A percentile compares a stretch with the other conserved stretches of the same genome.
phyloP scores from a whole-genome alignment of 1,140 invertebrate genomes.

The Atta texana region DNA sequence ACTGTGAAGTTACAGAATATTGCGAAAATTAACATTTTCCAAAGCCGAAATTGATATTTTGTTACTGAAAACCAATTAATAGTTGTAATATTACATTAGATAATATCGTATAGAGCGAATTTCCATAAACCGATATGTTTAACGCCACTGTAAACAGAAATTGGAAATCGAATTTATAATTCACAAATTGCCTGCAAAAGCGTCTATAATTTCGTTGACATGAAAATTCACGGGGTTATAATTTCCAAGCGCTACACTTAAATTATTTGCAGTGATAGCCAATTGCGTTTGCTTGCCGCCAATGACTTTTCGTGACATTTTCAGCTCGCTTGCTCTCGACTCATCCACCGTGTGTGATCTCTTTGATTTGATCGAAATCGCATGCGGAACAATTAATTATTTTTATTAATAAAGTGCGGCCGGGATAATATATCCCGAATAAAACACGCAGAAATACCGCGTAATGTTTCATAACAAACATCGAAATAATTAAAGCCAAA shows the following conservation, averaged over 20 bases:
- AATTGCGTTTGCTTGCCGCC: constrained; percentile 37
- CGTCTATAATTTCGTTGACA: constrained; percentile 11
- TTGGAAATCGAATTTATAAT: constrained; percentile 30
- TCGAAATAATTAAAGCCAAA: constrained; percentile 46
- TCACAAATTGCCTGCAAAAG: constrained; percentile 20
- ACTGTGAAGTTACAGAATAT: neutral
- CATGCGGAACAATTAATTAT: constrained; percentile 58
- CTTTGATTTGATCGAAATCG: constrained; percentile 35
- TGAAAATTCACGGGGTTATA: constrained; percentile 37
- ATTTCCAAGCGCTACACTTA: constrained; percentile 38
- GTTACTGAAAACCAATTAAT: constrained; percentile 19
- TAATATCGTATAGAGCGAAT: neutral
- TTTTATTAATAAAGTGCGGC: constrained; percentile 53
- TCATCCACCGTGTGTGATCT: constrained; percentile 22
- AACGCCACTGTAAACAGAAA: constrained; percentile 36
- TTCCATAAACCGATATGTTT: constrained; percentile 26
- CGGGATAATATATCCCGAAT: constrained; percentile 41
- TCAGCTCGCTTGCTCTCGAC: neutral
- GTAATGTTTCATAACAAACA: neutral
- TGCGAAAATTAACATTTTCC: neutral
- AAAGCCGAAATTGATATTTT: neutral
- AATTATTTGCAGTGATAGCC: constrained; percentile 49
- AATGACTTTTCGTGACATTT: constrained; percentile 48
- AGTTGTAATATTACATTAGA: constrained; percentile 31
- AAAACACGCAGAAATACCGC: constrained; percentile 38